Conservation (phyloP, 2,888 invertebrate species). For the Bugulina stolonifera region DNA sequence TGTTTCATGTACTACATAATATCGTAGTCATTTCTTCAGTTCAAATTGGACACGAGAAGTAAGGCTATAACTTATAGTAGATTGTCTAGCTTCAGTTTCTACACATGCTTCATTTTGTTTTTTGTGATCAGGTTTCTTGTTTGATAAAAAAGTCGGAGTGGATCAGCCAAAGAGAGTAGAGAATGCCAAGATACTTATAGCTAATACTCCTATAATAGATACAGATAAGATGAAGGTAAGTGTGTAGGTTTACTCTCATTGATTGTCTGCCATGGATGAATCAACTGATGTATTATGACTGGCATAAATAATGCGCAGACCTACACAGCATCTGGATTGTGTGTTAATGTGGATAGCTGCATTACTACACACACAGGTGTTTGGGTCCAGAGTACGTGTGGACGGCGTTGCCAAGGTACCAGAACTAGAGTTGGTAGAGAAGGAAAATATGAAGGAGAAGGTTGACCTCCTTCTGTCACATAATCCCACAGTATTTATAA, state of each 20-base stretch:
- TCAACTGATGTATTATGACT: too few relatives aligned
- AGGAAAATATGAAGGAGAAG: slow-evolving; percentile 99
- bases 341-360: too few relatives aligned
- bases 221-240: slow-evolving; percentile 89
- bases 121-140: slow-evolving; percentile 64
- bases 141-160: slow-evolving; percentile 93
- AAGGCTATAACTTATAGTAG: too few relatives aligned
- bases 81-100: too few relatives aligned
- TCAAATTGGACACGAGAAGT: too few relatives aligned
- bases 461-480: slow-evolving; percentile 90
- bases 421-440: slow-evolving; percentile 93
- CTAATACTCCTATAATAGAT: slow-evolving; percentile 99
- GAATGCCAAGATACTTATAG: slow-evolving; percentile 92
- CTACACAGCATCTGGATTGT: too few relatives aligned
- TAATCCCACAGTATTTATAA: slow-evolving; percentile 94
- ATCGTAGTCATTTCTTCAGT: too few relatives aligned
- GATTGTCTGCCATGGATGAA: too few relatives aligned
- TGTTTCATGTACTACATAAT: too few relatives aligned
- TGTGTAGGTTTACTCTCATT: too few relatives aligned
- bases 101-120: too few relatives aligned
- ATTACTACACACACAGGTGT: slow-evolving; percentile 64
- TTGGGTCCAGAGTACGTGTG: slow-evolving; percentile 77
- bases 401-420: slow-evolving; percentile 73
- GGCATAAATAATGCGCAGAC: too few relatives aligned
- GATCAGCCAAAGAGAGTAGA: slow-evolving; percentile 93